A percentile compares a stretch with the other conserved stretches of the same genome.
phyloP scores from a whole-genome alignment of 2,888 invertebrate genomes.

The Dichetophora obliterata region DNA sequence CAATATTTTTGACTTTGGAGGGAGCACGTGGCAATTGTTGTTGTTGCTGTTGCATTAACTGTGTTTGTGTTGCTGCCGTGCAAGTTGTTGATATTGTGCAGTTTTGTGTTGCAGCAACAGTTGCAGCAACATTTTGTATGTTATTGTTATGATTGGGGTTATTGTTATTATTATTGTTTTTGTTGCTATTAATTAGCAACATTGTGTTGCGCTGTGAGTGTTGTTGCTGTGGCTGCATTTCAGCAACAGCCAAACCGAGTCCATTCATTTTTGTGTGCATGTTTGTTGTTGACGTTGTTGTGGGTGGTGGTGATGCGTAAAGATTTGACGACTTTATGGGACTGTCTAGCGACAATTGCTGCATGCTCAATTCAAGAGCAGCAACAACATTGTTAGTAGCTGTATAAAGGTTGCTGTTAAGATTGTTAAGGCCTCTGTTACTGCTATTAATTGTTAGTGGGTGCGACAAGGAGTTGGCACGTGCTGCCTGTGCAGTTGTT shows the following conservation, averaged over 20 bases:
- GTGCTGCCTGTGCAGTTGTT: conserved; percentile 4
- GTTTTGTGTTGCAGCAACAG: conserved; percentile 41
- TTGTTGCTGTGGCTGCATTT: conserved; percentile 37
- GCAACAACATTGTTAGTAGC: conserved; percentile 26
- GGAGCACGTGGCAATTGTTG: conserved; percentile 42
- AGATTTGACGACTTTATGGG: background rate
- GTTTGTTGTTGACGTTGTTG: background rate
- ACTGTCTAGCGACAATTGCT: conserved; percentile 3
- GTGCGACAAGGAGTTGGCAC: background rate
- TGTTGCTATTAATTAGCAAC: conserved; percentile 39
- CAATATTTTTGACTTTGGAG: conserved; percentile 60
- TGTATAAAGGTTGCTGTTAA: background rate
- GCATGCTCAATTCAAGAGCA: conserved; percentile 15
- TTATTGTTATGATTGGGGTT: conserved; percentile 43
- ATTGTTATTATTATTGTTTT: conserved; percentile 34
- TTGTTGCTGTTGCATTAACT: conserved; percentile 50
- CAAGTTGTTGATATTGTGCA: conserved; percentile 43
- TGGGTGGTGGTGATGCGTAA: background rate
- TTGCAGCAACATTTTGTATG: conserved; percentile 40
- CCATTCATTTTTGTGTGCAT: conserved; percentile 34
- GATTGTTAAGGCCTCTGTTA: conserved; percentile 39
- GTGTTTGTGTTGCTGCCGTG: conserved; percentile 43
- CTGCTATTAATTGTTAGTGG: conserved; percentile 17
- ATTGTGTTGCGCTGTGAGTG: conserved; percentile 45
- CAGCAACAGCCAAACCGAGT: conserved; percentile 10